phyloP scores from a whole-genome alignment of 2,113 vertebrate genomes.

The Petrocephalus zakoni region DNA sequence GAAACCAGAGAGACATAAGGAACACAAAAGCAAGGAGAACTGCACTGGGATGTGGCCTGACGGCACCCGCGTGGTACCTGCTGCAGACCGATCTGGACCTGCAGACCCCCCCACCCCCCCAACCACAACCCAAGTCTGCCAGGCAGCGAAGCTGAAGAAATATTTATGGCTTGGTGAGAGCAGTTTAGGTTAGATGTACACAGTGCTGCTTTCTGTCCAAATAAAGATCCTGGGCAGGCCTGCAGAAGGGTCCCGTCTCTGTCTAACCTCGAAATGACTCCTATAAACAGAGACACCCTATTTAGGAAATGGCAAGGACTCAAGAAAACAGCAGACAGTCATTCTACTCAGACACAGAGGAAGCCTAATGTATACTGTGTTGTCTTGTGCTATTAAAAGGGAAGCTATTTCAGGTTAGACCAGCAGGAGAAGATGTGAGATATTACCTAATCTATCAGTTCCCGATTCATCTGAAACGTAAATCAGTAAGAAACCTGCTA shows the following conservation, averaged over 20 bases:
- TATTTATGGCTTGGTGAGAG: conserved; percentile 27
- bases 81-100: not conserved
- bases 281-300: not conserved
- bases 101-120: not conserved
- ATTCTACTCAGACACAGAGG: not conserved
- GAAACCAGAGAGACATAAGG: not conserved
- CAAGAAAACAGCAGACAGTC: not conserved
- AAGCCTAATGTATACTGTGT: not conserved
- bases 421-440: not conserved
- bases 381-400: not conserved
- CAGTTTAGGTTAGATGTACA: conserved; percentile 23
- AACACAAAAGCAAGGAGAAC: not conserved
- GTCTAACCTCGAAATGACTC: not conserved
- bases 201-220: conserved; percentile 22
- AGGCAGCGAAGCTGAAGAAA: conserved; percentile 17
- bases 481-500: not conserved
- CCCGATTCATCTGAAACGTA: not conserved
- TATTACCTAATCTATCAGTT: not conserved
- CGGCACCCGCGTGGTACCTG: not conserved
- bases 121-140: not conserved
- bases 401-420: not conserved
- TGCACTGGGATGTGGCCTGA: not conserved
- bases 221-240: conserved; percentile 6
- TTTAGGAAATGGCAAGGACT: conserved; percentile 10
- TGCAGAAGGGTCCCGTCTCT: not conserved